Conservation (phyloP, 2,888 invertebrate species). For the Drosophila subsilvestris region DNA sequence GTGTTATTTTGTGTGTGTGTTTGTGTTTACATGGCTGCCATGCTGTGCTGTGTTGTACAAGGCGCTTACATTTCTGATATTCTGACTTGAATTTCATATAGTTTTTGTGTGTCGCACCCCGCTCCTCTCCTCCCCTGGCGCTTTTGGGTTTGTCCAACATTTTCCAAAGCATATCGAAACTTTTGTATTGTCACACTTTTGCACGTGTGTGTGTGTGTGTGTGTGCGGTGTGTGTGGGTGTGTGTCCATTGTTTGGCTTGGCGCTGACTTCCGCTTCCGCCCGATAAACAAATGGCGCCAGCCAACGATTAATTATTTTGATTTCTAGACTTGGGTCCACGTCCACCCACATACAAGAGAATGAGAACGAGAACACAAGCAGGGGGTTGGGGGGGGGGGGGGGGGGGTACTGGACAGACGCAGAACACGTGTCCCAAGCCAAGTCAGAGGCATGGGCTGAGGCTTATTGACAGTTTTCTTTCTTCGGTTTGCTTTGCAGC, state of each 20-base stretch:
- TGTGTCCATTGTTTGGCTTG: constrained; percentile 58
- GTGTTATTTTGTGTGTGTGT: constrained; percentile 5
- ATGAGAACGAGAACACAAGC: not conserved
- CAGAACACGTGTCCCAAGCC: constrained; percentile 1
- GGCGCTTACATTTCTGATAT: constrained; percentile 48
- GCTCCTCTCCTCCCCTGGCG: not conserved
- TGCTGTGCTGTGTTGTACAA: constrained; percentile 50
- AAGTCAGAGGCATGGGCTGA: not conserved
- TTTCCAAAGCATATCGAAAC: constrained; percentile 58
- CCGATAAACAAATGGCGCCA: constrained; percentile 75
- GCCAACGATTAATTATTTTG: constrained; percentile 72
- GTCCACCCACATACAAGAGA: not conserved
- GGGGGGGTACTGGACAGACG: too few relatives aligned
- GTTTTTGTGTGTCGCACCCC: constrained; percentile 21
- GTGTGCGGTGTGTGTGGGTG: not conserved
- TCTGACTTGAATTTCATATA: constrained; percentile 15
- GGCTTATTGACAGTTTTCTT: not conserved
- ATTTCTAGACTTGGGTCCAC: constrained; percentile 47
- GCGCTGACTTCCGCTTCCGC: constrained; percentile 72
- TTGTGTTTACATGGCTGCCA: constrained; percentile 51
- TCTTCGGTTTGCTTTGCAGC: too few relatives aligned
- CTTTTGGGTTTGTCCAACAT: constrained; percentile 47
- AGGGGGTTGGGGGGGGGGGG: not conserved
- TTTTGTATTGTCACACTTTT: constrained; percentile 34
- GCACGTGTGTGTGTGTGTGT: constrained; percentile 9